Evolutionary conservation across 2,113 vertebrate genomes (phyloP).

Genomic region (Pachypanchax playfairii): DNA sequence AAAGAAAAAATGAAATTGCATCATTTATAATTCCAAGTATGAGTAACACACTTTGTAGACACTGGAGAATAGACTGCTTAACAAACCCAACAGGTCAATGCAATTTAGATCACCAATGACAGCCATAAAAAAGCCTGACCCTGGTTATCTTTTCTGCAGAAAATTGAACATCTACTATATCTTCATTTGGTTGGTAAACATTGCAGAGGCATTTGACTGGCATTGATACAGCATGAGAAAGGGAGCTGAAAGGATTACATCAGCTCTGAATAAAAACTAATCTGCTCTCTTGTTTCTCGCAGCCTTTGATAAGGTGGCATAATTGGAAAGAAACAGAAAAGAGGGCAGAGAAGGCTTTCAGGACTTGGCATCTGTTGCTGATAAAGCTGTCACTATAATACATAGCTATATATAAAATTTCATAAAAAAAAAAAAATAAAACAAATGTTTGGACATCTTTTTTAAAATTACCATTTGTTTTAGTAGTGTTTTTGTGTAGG

Average conservation of each 20-base stretch:
- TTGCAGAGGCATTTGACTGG: slow-evolving; percentile 39
- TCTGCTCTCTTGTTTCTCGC: slow-evolving; percentile 65
- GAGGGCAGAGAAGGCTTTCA: slow-evolving; percentile 26
- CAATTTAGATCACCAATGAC: slow-evolving; percentile 46
- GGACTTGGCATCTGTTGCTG: slow-evolving; percentile 20
- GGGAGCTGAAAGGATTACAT: slow-evolving; percentile 66
- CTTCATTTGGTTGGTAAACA: slow-evolving; percentile 61
- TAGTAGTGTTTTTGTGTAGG: neutral
- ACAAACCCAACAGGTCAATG: slow-evolving; percentile 34
- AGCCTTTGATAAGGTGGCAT: slow-evolving; percentile 65
- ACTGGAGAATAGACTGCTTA: slow-evolving; percentile 45
- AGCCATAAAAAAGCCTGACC: slow-evolving; percentile 32
- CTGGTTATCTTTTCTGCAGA: slow-evolving; percentile 25
- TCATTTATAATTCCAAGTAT: slow-evolving; percentile 46
- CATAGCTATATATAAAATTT: slow-evolving; percentile 25
- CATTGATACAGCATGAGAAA: slow-evolving; percentile 50
- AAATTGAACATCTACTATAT: slow-evolving; percentile 53
- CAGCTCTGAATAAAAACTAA: slow-evolving; percentile 69
- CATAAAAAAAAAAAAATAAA: slow-evolving; percentile 6
- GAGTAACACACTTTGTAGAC: slow-evolving; percentile 49
- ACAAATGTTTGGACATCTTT: neutral
- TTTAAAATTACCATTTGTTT: slow-evolving; percentile 1
- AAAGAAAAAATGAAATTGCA: slow-evolving; percentile 37
- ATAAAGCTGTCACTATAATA: slow-evolving; percentile 31
- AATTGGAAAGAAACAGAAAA: slow-evolving; percentile 50